These are phyloP conservation scores for Actenoides hombroni DNA, from an alignment of 2,113 vertebrate genomes.

Conservation along the genomic window DNA sequence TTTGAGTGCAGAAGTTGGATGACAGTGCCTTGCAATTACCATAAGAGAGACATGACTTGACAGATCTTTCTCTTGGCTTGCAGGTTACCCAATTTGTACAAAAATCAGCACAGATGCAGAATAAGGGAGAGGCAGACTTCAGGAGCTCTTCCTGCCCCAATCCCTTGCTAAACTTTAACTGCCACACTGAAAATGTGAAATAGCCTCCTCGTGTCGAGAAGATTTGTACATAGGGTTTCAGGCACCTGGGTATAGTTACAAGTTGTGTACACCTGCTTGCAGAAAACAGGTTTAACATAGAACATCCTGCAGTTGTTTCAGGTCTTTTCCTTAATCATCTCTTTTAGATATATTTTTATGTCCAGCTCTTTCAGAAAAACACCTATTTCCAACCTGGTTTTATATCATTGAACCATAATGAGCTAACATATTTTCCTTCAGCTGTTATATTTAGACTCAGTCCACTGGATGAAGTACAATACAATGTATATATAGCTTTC, in stretches of 20 bases:
- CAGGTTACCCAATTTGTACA: not conserved
- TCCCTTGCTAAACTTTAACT: not conserved
- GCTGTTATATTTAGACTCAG: not conserved
- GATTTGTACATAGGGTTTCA: not conserved
- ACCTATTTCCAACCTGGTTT: not conserved
- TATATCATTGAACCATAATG: not conserved
- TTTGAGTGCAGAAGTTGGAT: not conserved
- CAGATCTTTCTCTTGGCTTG: not conserved
- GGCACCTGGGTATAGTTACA: not conserved
- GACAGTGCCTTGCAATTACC: not conserved
- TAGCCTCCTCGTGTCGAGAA: rapidly evolving
- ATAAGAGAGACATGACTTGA: not conserved
- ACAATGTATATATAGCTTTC: not conserved
- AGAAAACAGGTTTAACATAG: not conserved
- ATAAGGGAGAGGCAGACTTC: not conserved
- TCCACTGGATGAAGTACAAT: not conserved
- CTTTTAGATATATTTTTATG: not conserved
- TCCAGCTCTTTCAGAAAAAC: not conserved
- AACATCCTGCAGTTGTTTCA: not conserved
- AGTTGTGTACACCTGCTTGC: not conserved
- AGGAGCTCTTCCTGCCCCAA: not conserved
- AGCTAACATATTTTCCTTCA: not conserved
- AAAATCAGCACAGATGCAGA: not conserved
- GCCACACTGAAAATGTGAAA: not conserved
- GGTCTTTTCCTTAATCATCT: not conserved